A percentile compares a stretch with the other conserved stretches of the same genome.
These are phyloP conservation scores for Campoplex nolae DNA, from an alignment of 2,888 invertebrate genomes.

Conservation along the genomic window DNA sequence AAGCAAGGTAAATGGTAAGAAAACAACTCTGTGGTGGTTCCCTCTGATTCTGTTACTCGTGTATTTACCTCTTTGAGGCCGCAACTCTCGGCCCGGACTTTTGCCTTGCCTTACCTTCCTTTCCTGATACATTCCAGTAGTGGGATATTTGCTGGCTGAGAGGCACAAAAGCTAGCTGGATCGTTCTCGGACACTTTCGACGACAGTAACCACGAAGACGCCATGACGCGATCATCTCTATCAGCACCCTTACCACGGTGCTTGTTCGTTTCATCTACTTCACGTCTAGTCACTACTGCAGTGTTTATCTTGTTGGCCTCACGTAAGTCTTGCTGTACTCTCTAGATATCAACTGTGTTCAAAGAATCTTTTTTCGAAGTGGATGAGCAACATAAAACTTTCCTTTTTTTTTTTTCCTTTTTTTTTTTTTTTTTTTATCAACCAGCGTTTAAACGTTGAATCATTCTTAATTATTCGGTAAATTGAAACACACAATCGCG, in stretches of 20 bases:
- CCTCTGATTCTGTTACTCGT: constrained; percentile 36
- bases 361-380: background rate
- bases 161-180: constrained; percentile 79
- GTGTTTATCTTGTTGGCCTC: constrained; percentile 76
- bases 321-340: constrained; percentile 77
- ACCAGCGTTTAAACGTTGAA: background rate
- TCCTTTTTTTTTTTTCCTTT: background rate
- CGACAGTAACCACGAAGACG: constrained; percentile 83
- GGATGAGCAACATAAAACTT: background rate
- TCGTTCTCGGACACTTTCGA: constrained; percentile 80
- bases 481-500: background rate
- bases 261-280: constrained; percentile 56
- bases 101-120: constrained; percentile 54
- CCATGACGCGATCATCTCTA: constrained; percentile 83
- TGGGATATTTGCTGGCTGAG: constrained; percentile 65
- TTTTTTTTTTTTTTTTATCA: background rate
- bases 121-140: constrained; percentile 63
- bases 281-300: constrained; percentile 76
- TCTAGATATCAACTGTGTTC: background rate
- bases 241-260: constrained; percentile 75
- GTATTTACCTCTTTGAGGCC: constrained; percentile 50
- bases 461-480: background rate
- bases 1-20: constrained; percentile 75
- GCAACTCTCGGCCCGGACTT: constrained; percentile 28
- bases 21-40: constrained; percentile 49